Evolutionary conservation across 2,888 invertebrate genomes (phyloP), one percentile per base, ranked within the genome.

Genomic region (Theretra japonica): DNA sequence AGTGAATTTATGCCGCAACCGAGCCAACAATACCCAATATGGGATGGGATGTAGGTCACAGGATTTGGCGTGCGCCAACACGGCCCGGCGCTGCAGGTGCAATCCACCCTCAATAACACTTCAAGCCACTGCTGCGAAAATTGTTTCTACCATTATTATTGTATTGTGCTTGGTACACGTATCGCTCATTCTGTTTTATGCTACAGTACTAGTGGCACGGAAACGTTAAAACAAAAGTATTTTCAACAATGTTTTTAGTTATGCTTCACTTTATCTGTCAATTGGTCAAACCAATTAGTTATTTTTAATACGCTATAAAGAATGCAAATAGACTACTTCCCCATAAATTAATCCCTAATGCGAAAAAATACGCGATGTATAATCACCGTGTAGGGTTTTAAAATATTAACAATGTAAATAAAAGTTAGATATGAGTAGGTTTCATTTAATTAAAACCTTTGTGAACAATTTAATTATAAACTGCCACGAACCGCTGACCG

Each of bases 41-140:
- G 68, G 69, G 72, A 73, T 28, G 23, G 62, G 57, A 85, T 82
- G 71, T 85, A 76, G 86, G 86, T 84, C 85, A 80, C 79, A 80
- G 79, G 80, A 85, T 77, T 82, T 82, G 78, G 79, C 79, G 76
- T 75, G 79, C 77, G 76, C 76, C 82, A 80, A 83, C 79, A 76
- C 69, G 73, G 21, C 73, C 72, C 71, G 71, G 74, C 65, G 75
- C 73, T 83, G 74, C 84, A 85, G 83, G 80, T 83, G 83, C 74
- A 78, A 72, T 75, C 73, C 74, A 73, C 60, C 59, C 72, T 50
- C 59, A 70, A 70, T 71, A 73, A 74, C 75, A 76, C 75, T 78
- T 77, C 75, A 76, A 80, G 75, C 11, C 19, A 23, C 60, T 56
- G 19, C 30, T 56, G 33, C 6, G 50, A 28, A 48, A 65, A 62